Percentiles rank a stretch among this genome's conserved stretches.
Conservation (phyloP, 2,113 vertebrate species). For the Gavia stellata region DNA sequence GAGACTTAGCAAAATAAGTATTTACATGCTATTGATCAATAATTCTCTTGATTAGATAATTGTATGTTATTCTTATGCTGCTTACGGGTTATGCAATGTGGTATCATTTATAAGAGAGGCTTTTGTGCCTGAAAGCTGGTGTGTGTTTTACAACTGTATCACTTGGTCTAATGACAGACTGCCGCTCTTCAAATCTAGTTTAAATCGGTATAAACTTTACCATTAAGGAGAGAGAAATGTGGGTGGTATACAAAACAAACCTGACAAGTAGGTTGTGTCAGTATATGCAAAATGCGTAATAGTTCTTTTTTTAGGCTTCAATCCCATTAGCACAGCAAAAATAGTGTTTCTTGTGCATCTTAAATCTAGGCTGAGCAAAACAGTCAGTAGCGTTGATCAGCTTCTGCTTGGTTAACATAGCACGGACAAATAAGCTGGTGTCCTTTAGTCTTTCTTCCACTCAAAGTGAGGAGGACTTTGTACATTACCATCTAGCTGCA, state of each 20-base stretch:
- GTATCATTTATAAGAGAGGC: background rate
- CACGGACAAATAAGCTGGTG: background rate
- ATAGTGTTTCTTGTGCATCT: background rate
- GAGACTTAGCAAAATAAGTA: background rate
- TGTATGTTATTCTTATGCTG: background rate
- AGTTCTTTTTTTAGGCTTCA: background rate
- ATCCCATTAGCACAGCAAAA: background rate
- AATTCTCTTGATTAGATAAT: background rate
- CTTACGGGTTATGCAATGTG: background rate
- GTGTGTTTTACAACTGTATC: background rate
- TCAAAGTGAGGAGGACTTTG: background rate
- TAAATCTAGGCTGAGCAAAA: background rate
- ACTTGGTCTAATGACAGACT: background rate
- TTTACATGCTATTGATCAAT: background rate
- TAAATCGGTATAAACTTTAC: background rate
- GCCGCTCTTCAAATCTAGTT: background rate
- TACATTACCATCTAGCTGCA: rapidly evolving
- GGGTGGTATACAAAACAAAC: background rate
- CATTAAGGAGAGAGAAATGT: background rate
- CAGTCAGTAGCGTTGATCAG: background rate
- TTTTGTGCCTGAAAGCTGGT: background rate
- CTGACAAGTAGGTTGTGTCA: background rate
- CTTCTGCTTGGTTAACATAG: background rate
- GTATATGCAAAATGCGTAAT: background rate
- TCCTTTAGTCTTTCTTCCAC: background rate